These are phyloP conservation scores for Amblyjoppa proteus DNA, from an alignment of 2,888 invertebrate genomes.

Conservation along the genomic window DNA sequence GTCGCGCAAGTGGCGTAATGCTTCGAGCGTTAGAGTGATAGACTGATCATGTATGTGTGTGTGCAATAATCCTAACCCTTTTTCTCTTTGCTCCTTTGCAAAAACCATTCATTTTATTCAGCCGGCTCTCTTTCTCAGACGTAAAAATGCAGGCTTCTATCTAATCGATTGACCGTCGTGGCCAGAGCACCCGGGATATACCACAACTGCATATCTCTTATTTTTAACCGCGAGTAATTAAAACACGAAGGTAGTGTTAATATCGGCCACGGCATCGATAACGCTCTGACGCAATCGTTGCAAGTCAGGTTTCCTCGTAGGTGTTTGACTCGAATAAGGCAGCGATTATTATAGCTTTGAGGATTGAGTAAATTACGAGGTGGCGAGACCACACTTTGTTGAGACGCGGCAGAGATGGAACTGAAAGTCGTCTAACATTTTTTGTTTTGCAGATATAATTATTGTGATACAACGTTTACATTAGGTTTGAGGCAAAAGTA, in stretches of 20 bases:
- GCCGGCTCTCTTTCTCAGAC: background rate
- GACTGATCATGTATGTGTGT: slow-evolving; percentile 15
- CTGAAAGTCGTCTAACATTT: background rate
- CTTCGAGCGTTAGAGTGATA: slow-evolving; percentile 44
- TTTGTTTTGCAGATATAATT: background rate
- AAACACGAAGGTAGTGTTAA: slow-evolving; percentile 56
- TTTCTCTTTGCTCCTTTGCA: slow-evolving; percentile 36
- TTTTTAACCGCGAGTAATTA: slow-evolving; percentile 44
- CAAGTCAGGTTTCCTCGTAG: slow-evolving; percentile 61
- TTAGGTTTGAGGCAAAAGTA: too few species aligned
- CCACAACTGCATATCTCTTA: slow-evolving; percentile 13
- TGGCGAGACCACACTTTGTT: slow-evolving; percentile 19
- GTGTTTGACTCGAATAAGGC: slow-evolving; percentile 24
- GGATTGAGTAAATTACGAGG: slow-evolving; percentile 31
- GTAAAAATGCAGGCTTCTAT: slow-evolving; percentile 13
- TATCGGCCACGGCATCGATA: slow-evolving; percentile 57
- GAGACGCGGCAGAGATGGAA: background rate
- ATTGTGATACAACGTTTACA: background rate
- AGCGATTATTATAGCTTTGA: slow-evolving; percentile 7
- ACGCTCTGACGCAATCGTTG: slow-evolving; percentile 37
- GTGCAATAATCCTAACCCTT: slow-evolving; percentile 53
- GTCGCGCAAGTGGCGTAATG: slow-evolving; percentile 47
- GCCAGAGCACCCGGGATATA: background rate
- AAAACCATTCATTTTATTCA: slow-evolving; percentile 59
- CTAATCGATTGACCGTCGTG: slow-evolving; percentile 47